A percentile compares a stretch with the other conserved stretches of the same genome.
phyloP scores from a whole-genome alignment of 1,140 invertebrate species.

The Streblospio benedicti region DNA sequence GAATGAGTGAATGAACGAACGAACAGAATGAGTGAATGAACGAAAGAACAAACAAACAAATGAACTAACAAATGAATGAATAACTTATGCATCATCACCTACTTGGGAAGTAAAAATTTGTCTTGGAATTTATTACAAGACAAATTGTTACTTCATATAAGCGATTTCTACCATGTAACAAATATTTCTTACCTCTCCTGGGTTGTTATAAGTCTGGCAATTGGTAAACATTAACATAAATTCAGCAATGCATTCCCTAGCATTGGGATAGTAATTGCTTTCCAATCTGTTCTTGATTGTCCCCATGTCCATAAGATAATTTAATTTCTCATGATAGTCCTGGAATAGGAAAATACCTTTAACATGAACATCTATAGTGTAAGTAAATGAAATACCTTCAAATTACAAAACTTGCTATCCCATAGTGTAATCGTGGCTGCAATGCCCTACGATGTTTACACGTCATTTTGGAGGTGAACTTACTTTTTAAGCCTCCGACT shows the following conservation, averaged over 20 bases:
- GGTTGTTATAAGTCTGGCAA: slow-evolving; percentile 98
- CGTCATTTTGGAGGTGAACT: not conserved
- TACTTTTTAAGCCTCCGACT: not conserved
- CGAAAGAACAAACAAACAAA: no score
- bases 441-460: not conserved
- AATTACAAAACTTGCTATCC: no score
- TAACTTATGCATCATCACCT: no score
- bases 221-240: slow-evolving; percentile 99
- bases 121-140: no score
- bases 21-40: no score
- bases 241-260: slow-evolving; percentile 93
- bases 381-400: not conserved
- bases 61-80: no score
- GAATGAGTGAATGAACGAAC: no score
- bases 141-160: no score
- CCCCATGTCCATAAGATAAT: slow-evolving; percentile 89
- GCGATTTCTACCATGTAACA: no score
- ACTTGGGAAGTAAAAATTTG: no score
- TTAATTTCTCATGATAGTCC: slow-evolving; percentile 98
- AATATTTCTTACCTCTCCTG: slow-evolving; percentile 72
- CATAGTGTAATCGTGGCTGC: not conserved
- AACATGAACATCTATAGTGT: no score
- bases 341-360: slow-evolving; percentile 46
- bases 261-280: slow-evolving; percentile 91
- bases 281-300: slow-evolving; percentile 96